A percentile compares a stretch with the other conserved stretches of the same genome.
These are phyloP conservation scores for Phyllotis vaccarum DNA, from an alignment of 2,797 vertebrate genomes.

Conservation along the genomic window DNA sequence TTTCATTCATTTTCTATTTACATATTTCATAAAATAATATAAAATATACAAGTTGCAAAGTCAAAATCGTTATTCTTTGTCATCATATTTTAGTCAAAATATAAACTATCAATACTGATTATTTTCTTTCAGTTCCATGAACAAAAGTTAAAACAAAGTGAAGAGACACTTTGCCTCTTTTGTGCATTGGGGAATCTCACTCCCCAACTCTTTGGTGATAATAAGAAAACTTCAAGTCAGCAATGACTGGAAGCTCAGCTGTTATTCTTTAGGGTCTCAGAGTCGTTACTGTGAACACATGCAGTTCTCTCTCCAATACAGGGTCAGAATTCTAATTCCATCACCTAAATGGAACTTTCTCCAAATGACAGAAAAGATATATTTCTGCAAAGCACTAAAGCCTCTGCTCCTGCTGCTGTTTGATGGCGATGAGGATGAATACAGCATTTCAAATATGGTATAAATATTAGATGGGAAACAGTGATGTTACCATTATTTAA, in stretches of 20 bases:
- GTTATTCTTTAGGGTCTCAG: conserved; percentile 48
- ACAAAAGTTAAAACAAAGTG: not conserved
- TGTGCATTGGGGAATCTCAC: not conserved
- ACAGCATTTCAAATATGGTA: conserved; percentile 73
- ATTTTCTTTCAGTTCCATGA: not conserved
- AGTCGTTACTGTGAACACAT: conserved; percentile 44
- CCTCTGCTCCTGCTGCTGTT: conserved; percentile 61
- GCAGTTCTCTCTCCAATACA: conserved; percentile 39
- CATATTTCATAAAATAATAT: not conserved
- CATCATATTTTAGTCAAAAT: conserved; percentile 8
- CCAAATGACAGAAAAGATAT: conserved; percentile 51
- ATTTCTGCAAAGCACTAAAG: conserved; percentile 53
- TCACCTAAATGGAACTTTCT: conserved; percentile 67
- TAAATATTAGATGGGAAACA: conserved; percentile 79
- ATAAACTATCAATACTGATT: not conserved
- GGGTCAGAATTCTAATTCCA: conserved; percentile 30
- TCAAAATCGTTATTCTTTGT: conserved; percentile 32
- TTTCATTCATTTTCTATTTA: not conserved
- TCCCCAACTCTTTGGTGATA: not conserved
- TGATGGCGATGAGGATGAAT: conserved; percentile 69
- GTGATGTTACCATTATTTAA: conserved; percentile 76
- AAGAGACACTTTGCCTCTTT: not conserved
- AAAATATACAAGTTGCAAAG: not conserved
- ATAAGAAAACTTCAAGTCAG: conserved; percentile 26
- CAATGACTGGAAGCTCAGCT: conserved; percentile 45